Base-by-base conservation (phyloP, 2,113 vertebrate species). In the Cyphomyrus plagiostoma region DNA sequence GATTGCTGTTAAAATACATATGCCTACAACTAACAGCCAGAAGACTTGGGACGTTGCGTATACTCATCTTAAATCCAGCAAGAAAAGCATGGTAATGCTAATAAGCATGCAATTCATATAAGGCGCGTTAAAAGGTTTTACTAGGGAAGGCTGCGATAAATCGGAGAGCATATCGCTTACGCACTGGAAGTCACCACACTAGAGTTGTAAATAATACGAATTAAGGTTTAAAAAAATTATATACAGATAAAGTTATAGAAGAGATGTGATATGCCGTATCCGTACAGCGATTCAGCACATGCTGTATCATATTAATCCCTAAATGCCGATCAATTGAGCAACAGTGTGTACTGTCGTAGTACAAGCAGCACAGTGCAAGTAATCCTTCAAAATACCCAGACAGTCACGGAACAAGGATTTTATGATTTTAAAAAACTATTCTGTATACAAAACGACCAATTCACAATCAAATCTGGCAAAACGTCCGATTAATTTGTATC, bases 311-410 rank as follows among this genome's bases (percentile, higher is more conserved):
- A 94, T 93, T 91, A 89, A 70, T 89, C 83, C 92, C 91, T 93
- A 93, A 91, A 90, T 92, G 92, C 91, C 90, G 91, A 94, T 93
- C 92, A 93, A 95, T 94, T 94, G 94, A 92, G 94, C 93, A 94
- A 94, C 93, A 88, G 87, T 93, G 93, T 90, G 91, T 93, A 91
- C 39, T 88, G 91, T 94, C 90, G 58, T 66, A 91, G 88, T 92
- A 90, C 70, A 91, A 91, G 91, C 92, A 91, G 92, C 92, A 92
- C 90, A 86, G 80, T 91, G 90, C 91, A 91, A 92, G 93, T 91
- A 83, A 88, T 48, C 56, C 50, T 56, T 48, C 23, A 90, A 82
- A 91, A 86, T 19, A 90, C 50, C 48, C 30, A 90, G 21, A 50
- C 53, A 52, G 74, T 70, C 50, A 35, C 74, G 46, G 58, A 53